These are phyloP conservation scores for Drosophila paranaensis DNA, from an alignment of 2,888 invertebrate species.

Conservation along the genomic window DNA sequence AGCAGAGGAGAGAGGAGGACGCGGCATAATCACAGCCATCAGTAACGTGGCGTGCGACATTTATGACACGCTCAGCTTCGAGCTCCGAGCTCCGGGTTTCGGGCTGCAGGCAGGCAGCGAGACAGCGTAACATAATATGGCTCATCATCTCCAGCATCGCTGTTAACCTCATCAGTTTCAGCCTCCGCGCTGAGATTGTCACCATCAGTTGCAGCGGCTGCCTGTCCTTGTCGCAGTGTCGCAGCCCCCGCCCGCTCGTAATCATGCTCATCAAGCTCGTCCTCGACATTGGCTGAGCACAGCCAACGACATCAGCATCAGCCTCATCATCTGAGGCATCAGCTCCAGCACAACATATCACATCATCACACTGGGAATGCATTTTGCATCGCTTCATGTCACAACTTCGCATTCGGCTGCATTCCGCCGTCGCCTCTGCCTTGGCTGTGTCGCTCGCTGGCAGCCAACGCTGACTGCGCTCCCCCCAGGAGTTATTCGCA, in stretches of 20 bases:
- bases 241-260: slow-evolving; percentile 27
- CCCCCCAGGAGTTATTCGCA: slow-evolving; percentile 27
- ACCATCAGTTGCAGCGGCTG: slow-evolving; percentile 45
- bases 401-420: slow-evolving; percentile 53
- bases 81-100: slow-evolving; percentile 24
- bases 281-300: slow-evolving; percentile 45
- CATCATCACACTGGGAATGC: slow-evolving; percentile 79
- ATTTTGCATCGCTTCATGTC: slow-evolving; percentile 81
- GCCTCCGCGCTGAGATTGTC: slow-evolving; percentile 65
- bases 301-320: slow-evolving; percentile 29
- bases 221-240: slow-evolving; percentile 16
- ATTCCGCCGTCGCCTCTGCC: slow-evolving; percentile 24
- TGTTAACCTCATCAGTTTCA: slow-evolving; percentile 78
- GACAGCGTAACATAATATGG: slow-evolving; percentile 73
- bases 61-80: slow-evolving; percentile 71
- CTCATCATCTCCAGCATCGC: slow-evolving; percentile 70
- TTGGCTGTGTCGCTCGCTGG: slow-evolving; percentile 13
- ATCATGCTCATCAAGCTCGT: slow-evolving; percentile 65
- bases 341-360: slow-evolving; percentile 64
- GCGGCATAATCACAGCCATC: slow-evolving; percentile 73
- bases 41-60: slow-evolving; percentile 79
- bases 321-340: slow-evolving; percentile 29
- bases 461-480: slow-evolving; percentile 18
- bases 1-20: neutral
- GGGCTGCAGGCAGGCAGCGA: slow-evolving; percentile 19